These are phyloP conservation scores for Diacarnus erythraeanus DNA, from an alignment of 37 sponge, comb jelly and placozoan species.

Conservation along the genomic window DNA sequence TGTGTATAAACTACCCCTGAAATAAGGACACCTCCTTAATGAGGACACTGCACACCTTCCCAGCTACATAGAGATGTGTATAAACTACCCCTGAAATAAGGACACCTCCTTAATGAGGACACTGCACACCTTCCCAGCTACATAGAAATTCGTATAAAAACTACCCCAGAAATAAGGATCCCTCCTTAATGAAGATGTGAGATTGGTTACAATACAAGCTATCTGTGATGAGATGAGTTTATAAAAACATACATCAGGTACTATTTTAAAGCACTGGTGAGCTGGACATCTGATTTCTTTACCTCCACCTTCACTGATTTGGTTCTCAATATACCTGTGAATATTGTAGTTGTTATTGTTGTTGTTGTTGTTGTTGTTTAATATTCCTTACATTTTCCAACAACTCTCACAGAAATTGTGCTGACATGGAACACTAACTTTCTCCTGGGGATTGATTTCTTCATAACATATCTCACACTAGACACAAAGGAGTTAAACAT, in stretches of 20 bases:
- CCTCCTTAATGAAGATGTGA: too few species aligned
- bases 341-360: too few species aligned
- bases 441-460: constrained; percentile 6
- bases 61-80: too few species aligned
- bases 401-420: constrained; percentile 77
- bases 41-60: too few species aligned
- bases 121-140: too few species aligned
- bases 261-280: constrained; percentile 68
- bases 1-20: too few species aligned
- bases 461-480: constrained; percentile 55
- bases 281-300: constrained; percentile 82
- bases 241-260: constrained; percentile 69
- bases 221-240: neutral
- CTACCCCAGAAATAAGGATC: too few species aligned
- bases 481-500: neutral
- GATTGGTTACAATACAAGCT: too few species aligned
- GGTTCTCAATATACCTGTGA: constrained; percentile 30
- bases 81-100: too few species aligned
- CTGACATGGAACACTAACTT: constrained; percentile 48
- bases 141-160: too few species aligned
- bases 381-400: constrained; percentile 60
- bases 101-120: too few species aligned
- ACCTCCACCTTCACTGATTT: constrained; percentile 69
- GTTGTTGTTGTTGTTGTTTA: neutral
- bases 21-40: too few species aligned